A percentile compares a stretch with the other conserved stretches of the same genome.
These are phyloP conservation scores for Globodera rostochiensis DNA, from an alignment of 1,140 invertebrate species.

Conservation along the genomic window DNA sequence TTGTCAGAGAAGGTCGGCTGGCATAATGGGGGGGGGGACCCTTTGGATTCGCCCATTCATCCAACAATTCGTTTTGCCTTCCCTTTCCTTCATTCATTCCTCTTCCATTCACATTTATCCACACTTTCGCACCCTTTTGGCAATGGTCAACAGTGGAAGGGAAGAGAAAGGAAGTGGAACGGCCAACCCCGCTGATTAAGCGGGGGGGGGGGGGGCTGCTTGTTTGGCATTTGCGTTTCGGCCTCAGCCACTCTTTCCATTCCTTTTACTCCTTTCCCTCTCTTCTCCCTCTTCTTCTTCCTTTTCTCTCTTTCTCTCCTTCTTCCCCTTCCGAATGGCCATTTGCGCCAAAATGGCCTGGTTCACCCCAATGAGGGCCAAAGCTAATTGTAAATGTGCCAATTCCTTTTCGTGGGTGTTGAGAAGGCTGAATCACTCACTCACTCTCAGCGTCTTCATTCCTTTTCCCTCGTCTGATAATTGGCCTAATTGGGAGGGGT, in stretches of 20 bases:
- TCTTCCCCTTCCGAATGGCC: background rate
- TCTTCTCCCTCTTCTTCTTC: background rate
- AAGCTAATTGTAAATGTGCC: conserved; percentile 14
- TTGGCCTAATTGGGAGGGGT: conserved; percentile 1
- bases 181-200: too few relatives aligned
- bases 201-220: background rate
- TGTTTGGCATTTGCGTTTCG: background rate
- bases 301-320: background rate
- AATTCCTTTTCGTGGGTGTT: background rate
- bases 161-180: too few relatives aligned
- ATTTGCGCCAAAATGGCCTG: conserved; percentile 1
- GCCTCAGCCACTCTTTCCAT: background rate
- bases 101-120: too few relatives aligned
- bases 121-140: too few relatives aligned
- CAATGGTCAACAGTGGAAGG: too few relatives aligned
- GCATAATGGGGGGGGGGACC: background rate
- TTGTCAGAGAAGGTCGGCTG: background rate
- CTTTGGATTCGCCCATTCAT: background rate
- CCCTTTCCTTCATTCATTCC: background rate
- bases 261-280: background rate
- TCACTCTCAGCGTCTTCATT: background rate
- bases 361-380: background rate
- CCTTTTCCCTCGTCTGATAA: background rate
- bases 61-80: background rate
- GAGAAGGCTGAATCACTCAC: background rate